Conservation (phyloP, 2,113 vertebrate genomes). For the Reinhardtius hippoglossoides region DNA sequence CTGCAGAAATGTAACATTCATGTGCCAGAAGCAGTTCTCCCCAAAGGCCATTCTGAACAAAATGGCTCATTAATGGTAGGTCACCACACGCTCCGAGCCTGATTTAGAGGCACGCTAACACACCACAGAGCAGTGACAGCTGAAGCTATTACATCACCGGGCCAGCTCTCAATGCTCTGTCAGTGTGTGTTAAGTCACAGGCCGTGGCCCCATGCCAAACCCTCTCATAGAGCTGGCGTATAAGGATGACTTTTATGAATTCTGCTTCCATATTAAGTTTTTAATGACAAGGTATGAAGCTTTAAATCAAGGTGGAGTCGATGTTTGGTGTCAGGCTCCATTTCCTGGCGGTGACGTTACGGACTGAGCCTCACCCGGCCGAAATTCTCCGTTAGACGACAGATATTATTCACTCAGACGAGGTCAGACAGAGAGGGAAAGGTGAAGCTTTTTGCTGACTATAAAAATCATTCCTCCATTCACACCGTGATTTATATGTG, state of each 20-base stretch:
- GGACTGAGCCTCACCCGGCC: not conserved
- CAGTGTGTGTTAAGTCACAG: conserved; percentile 41
- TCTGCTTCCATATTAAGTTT: conserved; percentile 5
- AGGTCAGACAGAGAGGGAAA: conserved; percentile 29
- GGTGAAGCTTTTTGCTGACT: conserved; percentile 38
- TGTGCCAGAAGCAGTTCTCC: conserved; percentile 55
- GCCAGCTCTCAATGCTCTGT: conserved; percentile 41
- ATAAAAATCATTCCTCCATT: conserved; percentile 18
- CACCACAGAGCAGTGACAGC: conserved; percentile 53
- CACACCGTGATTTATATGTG: conserved; percentile 43
- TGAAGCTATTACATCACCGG: conserved; percentile 61
- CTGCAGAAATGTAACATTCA: conserved; percentile 49
- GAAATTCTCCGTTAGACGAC: conserved; percentile 28
- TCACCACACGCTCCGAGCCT: conserved; percentile 45
- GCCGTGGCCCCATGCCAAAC: conserved; percentile 8
- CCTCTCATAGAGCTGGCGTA: conserved; percentile 29
- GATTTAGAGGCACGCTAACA: conserved; percentile 65
- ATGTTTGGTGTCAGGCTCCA: conserved; percentile 30
- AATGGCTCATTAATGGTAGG: conserved; percentile 65
- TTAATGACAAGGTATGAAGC: conserved; percentile 24
- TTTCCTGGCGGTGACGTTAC: conserved; percentile 46
- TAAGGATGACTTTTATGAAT: conserved; percentile 1
- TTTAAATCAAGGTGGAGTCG: conserved; percentile 48
- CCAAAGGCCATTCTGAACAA: conserved; percentile 53
- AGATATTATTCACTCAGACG: conserved; percentile 11